phyloP scores from a whole-genome alignment of 1,140 invertebrate species.

The Apis laboriosa region DNA sequence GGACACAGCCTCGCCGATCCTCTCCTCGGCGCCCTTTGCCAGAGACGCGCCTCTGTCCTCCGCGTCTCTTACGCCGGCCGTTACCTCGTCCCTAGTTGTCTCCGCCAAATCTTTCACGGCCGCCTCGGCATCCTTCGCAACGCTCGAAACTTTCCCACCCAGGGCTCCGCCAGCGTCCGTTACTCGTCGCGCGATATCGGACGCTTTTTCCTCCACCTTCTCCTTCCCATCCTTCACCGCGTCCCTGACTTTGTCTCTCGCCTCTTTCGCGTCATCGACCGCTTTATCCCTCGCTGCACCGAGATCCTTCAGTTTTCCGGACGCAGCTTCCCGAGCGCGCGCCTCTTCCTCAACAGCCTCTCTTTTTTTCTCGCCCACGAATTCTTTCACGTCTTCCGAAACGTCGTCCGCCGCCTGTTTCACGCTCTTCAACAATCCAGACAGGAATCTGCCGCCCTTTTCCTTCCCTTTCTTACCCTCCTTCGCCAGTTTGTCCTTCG shows the following conservation, averaged over 20 bases:
- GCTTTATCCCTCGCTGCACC: conserved; percentile 33
- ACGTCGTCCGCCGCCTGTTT: conserved; percentile 73
- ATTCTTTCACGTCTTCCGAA: conserved; percentile 73
- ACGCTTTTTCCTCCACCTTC: conserved; percentile 8
- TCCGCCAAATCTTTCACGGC: conserved; percentile 17
- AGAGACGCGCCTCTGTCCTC: neutral
- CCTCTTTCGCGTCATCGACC: conserved; percentile 46
- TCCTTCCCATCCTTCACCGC: neutral
- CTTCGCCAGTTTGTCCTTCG: too few species aligned
- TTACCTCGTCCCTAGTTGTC: conserved; percentile 29
- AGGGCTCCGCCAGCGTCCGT: too few species aligned
- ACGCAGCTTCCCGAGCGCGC: conserved; percentile 34
- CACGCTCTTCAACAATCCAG: conserved; percentile 61
- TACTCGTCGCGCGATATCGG: too few species aligned
- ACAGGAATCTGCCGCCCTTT: conserved; percentile 58
- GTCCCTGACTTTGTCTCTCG: conserved; percentile 12
- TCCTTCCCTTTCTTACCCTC: conserved; percentile 45
- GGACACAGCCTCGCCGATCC: neutral
- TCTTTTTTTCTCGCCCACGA: conserved; percentile 32
- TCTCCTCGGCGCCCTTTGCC: conserved; percentile 19
- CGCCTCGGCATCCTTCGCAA: neutral
- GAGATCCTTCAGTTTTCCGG: conserved; percentile 15
- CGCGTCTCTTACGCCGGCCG: neutral
- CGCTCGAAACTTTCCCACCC: too few species aligned
- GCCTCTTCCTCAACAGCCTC: conserved; percentile 63